phyloP scores from a whole-genome alignment of 2,888 invertebrate species.

The Brachylomia viminalis region DNA sequence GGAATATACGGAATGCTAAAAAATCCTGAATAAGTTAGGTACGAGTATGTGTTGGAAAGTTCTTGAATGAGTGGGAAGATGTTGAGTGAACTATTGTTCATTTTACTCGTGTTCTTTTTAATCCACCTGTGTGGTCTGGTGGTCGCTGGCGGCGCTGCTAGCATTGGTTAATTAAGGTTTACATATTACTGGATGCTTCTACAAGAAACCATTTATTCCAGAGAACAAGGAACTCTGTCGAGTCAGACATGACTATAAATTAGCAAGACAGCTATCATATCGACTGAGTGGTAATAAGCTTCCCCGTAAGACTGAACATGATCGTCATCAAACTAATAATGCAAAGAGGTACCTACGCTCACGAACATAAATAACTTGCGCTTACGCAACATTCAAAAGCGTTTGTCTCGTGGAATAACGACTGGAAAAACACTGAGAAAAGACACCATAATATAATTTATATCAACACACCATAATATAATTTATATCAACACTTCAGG shows the following conservation, averaged over 20 bases:
- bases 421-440: neutral
- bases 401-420: no score
- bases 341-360: neutral
- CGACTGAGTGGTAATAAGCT: neutral
- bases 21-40: slow-evolving; percentile 20
- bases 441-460: neutral
- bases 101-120: neutral
- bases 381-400: neutral
- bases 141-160: neutral
- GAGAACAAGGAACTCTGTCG: neutral
- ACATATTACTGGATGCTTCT: neutral
- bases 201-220: neutral
- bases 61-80: neutral
- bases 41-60: neutral
- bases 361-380: neutral
- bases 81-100: neutral
- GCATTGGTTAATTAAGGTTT: neutral
- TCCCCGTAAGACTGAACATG: neutral
- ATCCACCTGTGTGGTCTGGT: neutral
- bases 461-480: neutral
- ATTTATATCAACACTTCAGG: neutral
- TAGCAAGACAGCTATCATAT: neutral
- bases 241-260: neutral
- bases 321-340: neutral
- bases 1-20: slow-evolving; percentile 29